Percentiles rank a stretch among this genome's conserved stretches.
Evolutionary conservation across 2,113 vertebrate species (phyloP).

Genomic region (Trichomycterus rosablanca): DNA sequence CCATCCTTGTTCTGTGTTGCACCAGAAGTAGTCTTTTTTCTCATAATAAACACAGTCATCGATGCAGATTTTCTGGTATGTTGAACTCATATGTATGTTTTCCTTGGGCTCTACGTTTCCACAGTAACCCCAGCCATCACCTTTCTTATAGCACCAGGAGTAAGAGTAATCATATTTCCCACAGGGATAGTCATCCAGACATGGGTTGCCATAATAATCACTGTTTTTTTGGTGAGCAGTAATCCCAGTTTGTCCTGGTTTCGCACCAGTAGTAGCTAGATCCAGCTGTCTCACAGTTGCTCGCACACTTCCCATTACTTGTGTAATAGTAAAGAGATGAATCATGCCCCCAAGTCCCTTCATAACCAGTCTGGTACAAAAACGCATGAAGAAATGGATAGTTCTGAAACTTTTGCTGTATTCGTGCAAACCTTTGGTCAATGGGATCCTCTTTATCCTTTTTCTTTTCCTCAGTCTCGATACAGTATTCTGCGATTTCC

Average conservation of each 20-base stretch:
- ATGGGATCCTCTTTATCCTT: neutral
- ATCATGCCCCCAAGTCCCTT: too few species aligned
- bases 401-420: neutral
- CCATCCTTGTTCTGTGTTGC: neutral
- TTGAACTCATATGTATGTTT: neutral
- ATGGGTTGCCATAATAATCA: neutral
- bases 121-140: constrained; percentile 4
- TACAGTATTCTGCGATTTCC: neutral
- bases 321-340: too few species aligned
- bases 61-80: neutral
- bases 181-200: constrained; percentile 7
- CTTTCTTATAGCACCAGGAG: constrained; percentile 6
- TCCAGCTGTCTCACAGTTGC: too few species aligned
- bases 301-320: too few species aligned
- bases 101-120: neutral
- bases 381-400: neutral
- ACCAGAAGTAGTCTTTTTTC: neutral
- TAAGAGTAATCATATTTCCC: neutral
- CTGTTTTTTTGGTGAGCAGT: constrained; percentile 7
- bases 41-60: neutral
- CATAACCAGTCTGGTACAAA: neutral
- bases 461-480: neutral
- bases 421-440: neutral
- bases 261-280: neutral
- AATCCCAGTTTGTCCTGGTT: constrained; percentile 5